phyloP scores from a whole-genome alignment of 2,888 invertebrate species.

The Cyclophora albipunctata region DNA sequence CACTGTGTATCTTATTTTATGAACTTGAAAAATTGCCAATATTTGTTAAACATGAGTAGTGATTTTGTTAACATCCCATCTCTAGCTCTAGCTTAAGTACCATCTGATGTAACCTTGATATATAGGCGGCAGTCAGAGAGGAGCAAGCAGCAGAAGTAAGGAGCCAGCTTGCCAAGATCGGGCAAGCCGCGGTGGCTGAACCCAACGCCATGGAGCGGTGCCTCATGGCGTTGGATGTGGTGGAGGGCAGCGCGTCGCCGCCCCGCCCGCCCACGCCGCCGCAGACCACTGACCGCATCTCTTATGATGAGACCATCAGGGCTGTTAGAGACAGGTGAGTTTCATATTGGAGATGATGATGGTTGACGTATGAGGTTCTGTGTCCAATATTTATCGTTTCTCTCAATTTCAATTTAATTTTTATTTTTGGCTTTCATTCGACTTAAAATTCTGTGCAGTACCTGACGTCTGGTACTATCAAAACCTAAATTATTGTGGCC shows the following conservation, averaged over 20 bases:
- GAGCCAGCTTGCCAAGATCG: constrained; percentile 55
- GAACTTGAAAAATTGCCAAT: too few relatives aligned
- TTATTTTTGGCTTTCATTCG: constrained; percentile 5
- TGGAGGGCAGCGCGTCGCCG: constrained; percentile 53
- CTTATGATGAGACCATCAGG: constrained; percentile 55
- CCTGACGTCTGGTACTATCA: neutral
- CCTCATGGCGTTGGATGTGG: constrained; percentile 55
- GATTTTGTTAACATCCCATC: too few relatives aligned
- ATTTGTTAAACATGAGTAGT: too few relatives aligned
- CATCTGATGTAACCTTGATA: too few relatives aligned
- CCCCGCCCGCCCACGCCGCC: constrained; percentile 52
- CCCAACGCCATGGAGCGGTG: constrained; percentile 60
- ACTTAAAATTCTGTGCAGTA: constrained; percentile 6
- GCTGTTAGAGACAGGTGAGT: constrained; percentile 40
- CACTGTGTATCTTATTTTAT: too few relatives aligned
- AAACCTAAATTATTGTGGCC: too few relatives aligned
- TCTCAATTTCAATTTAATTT: constrained; percentile 4
- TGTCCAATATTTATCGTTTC: too few relatives aligned
- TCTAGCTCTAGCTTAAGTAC: too few relatives aligned
- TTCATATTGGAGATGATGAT: neutral
- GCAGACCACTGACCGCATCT: constrained; percentile 50
- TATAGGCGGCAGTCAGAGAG: constrained; percentile 48
- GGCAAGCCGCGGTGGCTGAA: constrained; percentile 53
- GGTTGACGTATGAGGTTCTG: too few relatives aligned
- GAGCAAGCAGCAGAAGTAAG: constrained; percentile 46